phyloP scores from a whole-genome alignment of 2,888 invertebrate genomes.

The Plutella xylostella region DNA sequence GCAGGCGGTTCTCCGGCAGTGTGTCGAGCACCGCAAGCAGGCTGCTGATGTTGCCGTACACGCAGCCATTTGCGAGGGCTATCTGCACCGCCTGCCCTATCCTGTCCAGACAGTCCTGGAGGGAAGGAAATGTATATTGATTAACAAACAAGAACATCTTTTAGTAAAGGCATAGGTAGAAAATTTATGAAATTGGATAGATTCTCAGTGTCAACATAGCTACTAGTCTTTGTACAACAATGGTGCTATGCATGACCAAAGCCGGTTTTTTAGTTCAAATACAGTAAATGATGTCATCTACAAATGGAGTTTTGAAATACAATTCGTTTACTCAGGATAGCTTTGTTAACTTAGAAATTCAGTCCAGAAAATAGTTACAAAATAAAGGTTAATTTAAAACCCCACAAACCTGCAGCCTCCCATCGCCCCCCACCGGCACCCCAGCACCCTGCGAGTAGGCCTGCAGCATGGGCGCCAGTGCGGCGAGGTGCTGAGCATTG shows the following conservation, averaged over 20 bases:
- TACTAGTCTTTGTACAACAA: too few relatives aligned
- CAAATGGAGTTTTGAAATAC: too few relatives aligned
- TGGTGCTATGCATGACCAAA: too few relatives aligned
- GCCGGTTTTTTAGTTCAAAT: too few relatives aligned
- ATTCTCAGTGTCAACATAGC: too few relatives aligned
- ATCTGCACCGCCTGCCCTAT: conserved; percentile 88
- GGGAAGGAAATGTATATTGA: conserved; percentile 18
- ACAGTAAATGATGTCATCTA: too few relatives aligned
- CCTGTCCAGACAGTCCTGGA: conserved; percentile 78
- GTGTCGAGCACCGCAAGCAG: conserved; percentile 71
- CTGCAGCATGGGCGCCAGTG: conserved; percentile 56
- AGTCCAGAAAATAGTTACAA: too few relatives aligned
- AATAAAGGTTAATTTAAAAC: background rate
- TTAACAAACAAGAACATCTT: too few relatives aligned
- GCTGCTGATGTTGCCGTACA: conserved; percentile 83
- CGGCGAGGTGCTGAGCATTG: conserved; percentile 72
- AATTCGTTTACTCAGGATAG: too few relatives aligned
- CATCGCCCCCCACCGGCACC: conserved; percentile 42
- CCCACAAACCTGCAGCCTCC: conserved; percentile 41
- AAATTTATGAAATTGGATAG: too few relatives aligned
- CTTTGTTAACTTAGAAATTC: too few relatives aligned
- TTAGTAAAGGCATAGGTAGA: too few relatives aligned
- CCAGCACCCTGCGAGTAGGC: conserved; percentile 46
- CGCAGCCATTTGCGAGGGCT: conserved; percentile 80
- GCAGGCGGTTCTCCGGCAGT: conserved; percentile 73